Conservation (phyloP, 2,113 vertebrate genomes). For the Egretta garzetta region DNA sequence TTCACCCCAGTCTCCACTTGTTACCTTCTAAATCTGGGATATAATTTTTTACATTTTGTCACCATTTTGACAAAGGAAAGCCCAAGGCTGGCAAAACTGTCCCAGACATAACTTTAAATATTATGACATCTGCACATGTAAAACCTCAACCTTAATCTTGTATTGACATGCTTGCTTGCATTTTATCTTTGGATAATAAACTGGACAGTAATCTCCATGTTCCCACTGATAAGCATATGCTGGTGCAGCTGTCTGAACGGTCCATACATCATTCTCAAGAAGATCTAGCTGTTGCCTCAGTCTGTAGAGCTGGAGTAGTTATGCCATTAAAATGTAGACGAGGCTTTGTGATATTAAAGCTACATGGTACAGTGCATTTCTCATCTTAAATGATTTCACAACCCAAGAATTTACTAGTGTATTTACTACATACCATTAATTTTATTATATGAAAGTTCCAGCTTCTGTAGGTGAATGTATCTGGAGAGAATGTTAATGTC, state of each 20-base stretch:
- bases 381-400: not conserved
- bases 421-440: slow-evolving; percentile 83
- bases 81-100: not conserved
- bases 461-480: slow-evolving; percentile 86
- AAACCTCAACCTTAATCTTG: not conserved
- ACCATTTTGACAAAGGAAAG: not conserved
- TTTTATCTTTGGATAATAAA: slow-evolving; percentile 26
- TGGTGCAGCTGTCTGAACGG: not conserved
- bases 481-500: slow-evolving; percentile 82
- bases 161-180: not conserved
- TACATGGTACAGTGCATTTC: not conserved
- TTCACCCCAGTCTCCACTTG: not conserved
- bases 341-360: not conserved
- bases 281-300: not conserved
- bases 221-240: not conserved
- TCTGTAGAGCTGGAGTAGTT: not conserved
- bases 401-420: not conserved
- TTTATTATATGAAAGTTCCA: slow-evolving; percentile 89
- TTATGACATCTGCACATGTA: not conserved
- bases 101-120: not conserved
- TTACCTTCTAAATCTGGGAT: not conserved
- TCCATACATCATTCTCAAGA: not conserved
- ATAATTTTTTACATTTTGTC: not conserved
- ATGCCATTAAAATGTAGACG: not conserved
- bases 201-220: not conserved